Base-by-base conservation (phyloP, 2,797 vertebrate species). In the Orestias chungarensis region DNA sequence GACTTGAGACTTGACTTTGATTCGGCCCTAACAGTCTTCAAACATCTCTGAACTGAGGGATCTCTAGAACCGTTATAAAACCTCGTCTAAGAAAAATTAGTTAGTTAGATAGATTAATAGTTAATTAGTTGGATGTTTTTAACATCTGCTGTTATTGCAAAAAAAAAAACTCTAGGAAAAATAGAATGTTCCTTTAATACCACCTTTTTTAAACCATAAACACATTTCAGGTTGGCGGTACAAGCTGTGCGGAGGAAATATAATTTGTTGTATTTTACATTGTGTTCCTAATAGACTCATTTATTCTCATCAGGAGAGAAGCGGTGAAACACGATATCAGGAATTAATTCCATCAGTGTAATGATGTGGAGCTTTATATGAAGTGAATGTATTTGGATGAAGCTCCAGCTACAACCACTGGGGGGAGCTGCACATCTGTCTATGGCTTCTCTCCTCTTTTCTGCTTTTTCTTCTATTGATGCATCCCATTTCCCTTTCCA, bases 281-380 rank as follows among this genome's bases (percentile, higher is more conserved):
- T 86, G 82, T 31, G 46, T 71, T 67, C 81, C 82, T 38, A 42
- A 74, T 80, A 71, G 66, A 52, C 77, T 86, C 85, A 74, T 90
- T 88, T 77, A 78, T 89, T 82, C 73, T 89, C 81, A 89, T 88
- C 72, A 87, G 82, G 61, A 76, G 64, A 59, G 71, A 15, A 35
- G 71, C 64, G 76, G 74, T 14, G 70, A 80, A 82, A 82, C 80
- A 74, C 86, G 82, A 84, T 68, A 65, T 68, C 29, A 69, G 78
- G 66, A 31, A 83, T 85, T 82, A 82, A 81, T 75, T 82, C 66
- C 86, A 78, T 82, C 75, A 73, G 74, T 23, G 79, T 82, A 79
- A 84, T 81, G 79, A 87, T 72, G 79, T 81, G 81, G 44, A 79
- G 79, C 75, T 17, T 84, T 71, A 68, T 79, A 74, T 72, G 54